Conservation (phyloP, 2,797 vertebrate genomes). For the Margarornis squamiger region DNA sequence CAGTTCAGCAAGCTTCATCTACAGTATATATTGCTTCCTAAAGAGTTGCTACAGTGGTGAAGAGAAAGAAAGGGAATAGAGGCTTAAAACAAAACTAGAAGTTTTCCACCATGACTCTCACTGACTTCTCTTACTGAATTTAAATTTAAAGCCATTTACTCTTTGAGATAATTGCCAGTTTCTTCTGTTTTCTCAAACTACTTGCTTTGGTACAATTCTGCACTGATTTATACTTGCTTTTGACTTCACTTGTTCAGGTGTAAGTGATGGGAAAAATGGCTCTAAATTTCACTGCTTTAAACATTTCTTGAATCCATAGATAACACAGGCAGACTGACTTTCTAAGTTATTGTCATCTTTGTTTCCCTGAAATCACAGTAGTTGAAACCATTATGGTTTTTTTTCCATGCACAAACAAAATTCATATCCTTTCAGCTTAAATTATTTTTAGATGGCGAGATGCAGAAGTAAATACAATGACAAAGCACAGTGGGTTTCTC, state of each 20-base stretch:
- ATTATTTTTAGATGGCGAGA: slow-evolving; percentile 44
- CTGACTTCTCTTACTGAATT: background rate
- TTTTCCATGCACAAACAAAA: slow-evolving; percentile 25
- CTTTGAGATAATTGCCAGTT: background rate
- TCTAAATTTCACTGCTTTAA: slow-evolving; percentile 38
- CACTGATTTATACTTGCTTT: slow-evolving; percentile 29
- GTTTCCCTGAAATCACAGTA: background rate
- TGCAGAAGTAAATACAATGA: slow-evolving; percentile 33
- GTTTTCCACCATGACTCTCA: background rate
- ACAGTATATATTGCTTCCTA: slow-evolving; percentile 53
- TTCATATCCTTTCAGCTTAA: slow-evolving; percentile 41
- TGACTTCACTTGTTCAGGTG: slow-evolving; percentile 3
- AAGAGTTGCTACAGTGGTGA: background rate
- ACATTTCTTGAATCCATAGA: background rate
- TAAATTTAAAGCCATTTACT: background rate
- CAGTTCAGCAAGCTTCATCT: slow-evolving; percentile 56
- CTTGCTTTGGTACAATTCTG: background rate
- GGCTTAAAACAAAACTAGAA: background rate
- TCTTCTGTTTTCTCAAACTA: background rate
- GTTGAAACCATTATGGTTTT: background rate
- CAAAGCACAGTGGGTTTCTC: slow-evolving; percentile 51
- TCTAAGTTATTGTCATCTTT: slow-evolving; percentile 27
- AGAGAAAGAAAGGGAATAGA: background rate
- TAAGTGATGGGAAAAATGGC: slow-evolving; percentile 6
- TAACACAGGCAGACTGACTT: slow-evolving; percentile 22